phyloP scores from a whole-genome alignment of 2,113 vertebrate species.

The Sorex fumeus region DNA sequence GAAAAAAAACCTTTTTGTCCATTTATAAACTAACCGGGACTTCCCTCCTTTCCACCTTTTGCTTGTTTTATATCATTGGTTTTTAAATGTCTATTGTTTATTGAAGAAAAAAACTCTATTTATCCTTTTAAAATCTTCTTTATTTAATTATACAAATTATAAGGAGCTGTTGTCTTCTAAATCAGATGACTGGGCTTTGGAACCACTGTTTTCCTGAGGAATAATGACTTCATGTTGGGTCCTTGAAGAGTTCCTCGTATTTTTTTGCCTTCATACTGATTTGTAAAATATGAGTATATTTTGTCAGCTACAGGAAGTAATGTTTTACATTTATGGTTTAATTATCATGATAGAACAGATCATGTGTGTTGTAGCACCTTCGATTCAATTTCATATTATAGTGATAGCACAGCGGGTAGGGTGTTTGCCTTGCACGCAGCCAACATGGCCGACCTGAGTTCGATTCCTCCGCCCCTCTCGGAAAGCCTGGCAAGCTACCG shows the following conservation, averaged over 20 bases:
- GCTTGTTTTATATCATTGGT: neutral
- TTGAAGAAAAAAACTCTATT: constrained; percentile 24
- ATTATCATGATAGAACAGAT: constrained; percentile 28
- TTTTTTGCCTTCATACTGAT: neutral
- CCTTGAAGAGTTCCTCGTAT: constrained; percentile 4
- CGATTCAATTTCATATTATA: constrained; percentile 5
- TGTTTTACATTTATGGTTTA: constrained; percentile 2
- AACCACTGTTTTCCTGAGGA: neutral
- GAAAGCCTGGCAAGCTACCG: too few species aligned
- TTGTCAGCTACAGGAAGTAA: neutral
- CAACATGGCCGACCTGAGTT: too few species aligned
- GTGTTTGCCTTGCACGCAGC: too few species aligned
- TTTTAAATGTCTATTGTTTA: too few species aligned
- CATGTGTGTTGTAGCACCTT: neutral
- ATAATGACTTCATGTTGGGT: neutral
- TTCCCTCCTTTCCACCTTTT: neutral
- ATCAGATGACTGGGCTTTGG: neutral
- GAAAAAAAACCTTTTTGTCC: constrained; percentile 40
- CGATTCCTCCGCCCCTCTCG: too few species aligned
- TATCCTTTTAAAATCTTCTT: neutral
- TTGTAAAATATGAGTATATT: constrained; percentile 12
- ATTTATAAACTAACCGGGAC: constrained; percentile 36
- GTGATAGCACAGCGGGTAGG: too few species aligned
- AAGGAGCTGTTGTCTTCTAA: neutral
- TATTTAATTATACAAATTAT: neutral